A percentile compares a stretch with the other conserved stretches of the same genome.
phyloP scores from a whole-genome alignment of 2,797 vertebrate species.

The Esox lucius region DNA sequence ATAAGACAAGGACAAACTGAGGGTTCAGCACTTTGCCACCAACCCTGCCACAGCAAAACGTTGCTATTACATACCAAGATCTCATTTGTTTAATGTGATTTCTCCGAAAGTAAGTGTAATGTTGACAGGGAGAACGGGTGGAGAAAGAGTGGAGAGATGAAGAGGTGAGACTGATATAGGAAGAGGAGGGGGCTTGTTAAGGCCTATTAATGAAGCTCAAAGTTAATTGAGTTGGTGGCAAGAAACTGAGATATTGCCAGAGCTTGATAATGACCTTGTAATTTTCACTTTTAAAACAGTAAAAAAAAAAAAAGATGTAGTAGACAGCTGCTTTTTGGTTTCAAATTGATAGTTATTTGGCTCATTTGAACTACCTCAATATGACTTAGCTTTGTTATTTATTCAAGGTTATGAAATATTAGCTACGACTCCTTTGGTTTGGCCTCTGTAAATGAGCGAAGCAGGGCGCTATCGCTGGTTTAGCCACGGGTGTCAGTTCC shows the following conservation, averaged over 20 bases:
- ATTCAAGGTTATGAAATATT: conserved; percentile 18
- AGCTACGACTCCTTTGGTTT: neutral
- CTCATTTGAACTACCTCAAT: conserved; percentile 37
- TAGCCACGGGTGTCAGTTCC: neutral
- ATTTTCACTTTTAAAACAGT: conserved; percentile 59
- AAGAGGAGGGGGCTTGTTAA: conserved; percentile 47
- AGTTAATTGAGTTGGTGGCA: conserved; percentile 71
- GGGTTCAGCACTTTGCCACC: conserved; percentile 32
- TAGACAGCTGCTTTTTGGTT: conserved; percentile 46
- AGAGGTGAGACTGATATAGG: conserved; percentile 6
- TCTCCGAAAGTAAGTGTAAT: conserved; percentile 53
- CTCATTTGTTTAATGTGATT: conserved; percentile 68
- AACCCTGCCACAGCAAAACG: conserved; percentile 46
- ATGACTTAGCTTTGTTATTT: conserved; percentile 5
- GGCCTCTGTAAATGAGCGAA: conserved; percentile 15
- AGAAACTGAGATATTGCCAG: conserved; percentile 51
- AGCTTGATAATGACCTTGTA: conserved; percentile 65
- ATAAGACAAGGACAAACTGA: conserved; percentile 51
- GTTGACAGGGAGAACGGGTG: conserved; percentile 41
- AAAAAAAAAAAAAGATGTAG: conserved; percentile 61
- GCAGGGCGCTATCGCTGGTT: conserved; percentile 11
- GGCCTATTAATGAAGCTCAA: conserved; percentile 59
- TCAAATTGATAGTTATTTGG: conserved; percentile 40
- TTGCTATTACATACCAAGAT: conserved; percentile 51
- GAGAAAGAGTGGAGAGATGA: conserved; percentile 18